Conservation (phyloP, 2,888 invertebrate species). For the Meiosimyza platycephala region DNA sequence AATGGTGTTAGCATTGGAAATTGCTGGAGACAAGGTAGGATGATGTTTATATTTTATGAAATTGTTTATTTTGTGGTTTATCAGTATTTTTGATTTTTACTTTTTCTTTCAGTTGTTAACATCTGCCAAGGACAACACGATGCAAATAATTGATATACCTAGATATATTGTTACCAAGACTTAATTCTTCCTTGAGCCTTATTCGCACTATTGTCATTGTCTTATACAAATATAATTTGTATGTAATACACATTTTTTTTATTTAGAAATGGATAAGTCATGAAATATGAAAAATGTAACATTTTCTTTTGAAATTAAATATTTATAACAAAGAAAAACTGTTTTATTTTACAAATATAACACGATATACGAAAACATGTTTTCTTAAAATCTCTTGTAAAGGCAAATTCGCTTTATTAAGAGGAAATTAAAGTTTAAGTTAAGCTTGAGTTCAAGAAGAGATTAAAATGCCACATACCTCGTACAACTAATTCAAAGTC, state of each 20-base stretch:
- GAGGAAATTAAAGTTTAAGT: no score
- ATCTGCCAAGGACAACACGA: slow-evolving; percentile 76
- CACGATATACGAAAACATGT: no score
- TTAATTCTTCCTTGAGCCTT: not conserved
- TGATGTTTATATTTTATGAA: slow-evolving; percentile 8
- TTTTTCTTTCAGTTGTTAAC: slow-evolving; percentile 71
- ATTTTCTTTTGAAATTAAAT: not conserved
- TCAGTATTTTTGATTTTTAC: not conserved
- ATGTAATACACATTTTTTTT: not conserved
- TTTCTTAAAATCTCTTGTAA: no score
- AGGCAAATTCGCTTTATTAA: not conserved
- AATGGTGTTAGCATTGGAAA: slow-evolving; percentile 78
- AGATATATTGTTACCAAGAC: slow-evolving; percentile 43
- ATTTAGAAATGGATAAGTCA: not conserved
- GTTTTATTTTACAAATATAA: no score
- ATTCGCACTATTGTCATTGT: slow-evolving; percentile 1
- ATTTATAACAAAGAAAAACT: no score
- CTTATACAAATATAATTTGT: not conserved
- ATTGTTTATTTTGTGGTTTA: slow-evolving; percentile 5
- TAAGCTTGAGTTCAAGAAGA: no score
- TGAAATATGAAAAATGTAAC: not conserved
- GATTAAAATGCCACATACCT: not conserved
- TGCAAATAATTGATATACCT: slow-evolving; percentile 76
- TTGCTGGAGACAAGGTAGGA: slow-evolving; percentile 73
- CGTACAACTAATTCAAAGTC: no score